Evolutionary conservation across 2,113 vertebrate genomes (phyloP).

Genomic region (Panthera tigris): DNA sequence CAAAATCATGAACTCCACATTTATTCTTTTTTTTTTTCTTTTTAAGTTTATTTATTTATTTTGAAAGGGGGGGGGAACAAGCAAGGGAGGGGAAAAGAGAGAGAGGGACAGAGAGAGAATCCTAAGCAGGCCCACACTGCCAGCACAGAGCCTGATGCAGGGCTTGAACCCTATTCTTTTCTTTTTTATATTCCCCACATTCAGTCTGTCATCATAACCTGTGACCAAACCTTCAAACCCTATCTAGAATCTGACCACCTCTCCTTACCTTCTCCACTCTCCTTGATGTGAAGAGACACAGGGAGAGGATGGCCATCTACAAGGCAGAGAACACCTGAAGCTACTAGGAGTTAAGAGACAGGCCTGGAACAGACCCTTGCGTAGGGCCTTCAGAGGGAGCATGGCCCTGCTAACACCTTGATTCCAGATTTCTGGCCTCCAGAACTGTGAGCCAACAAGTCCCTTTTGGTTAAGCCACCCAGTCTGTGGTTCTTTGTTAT

Average conservation of each 20-base stretch:
- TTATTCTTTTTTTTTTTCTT: background rate
- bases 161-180: background rate
- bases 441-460: background rate
- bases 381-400: background rate
- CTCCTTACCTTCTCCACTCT: background rate
- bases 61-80: too few relatives aligned
- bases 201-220: background rate
- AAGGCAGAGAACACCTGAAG: background rate
- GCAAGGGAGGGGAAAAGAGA: too few relatives aligned
- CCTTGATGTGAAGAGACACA: background rate
- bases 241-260: background rate
- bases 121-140: too few relatives aligned
- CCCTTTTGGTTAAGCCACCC: background rate
- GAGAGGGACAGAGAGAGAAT: too few relatives aligned
- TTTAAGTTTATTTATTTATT: too few relatives aligned
- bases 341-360: background rate
- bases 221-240: background rate
- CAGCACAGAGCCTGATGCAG: too few relatives aligned
- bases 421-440: background rate
- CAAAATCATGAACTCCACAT: background rate
- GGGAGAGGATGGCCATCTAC: background rate
- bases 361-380: background rate
- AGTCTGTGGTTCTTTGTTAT: background rate
- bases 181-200: background rate
- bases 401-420: background rate